Conservation (phyloP, 1,140 invertebrate species). For the Drosophila mayri region DNA sequence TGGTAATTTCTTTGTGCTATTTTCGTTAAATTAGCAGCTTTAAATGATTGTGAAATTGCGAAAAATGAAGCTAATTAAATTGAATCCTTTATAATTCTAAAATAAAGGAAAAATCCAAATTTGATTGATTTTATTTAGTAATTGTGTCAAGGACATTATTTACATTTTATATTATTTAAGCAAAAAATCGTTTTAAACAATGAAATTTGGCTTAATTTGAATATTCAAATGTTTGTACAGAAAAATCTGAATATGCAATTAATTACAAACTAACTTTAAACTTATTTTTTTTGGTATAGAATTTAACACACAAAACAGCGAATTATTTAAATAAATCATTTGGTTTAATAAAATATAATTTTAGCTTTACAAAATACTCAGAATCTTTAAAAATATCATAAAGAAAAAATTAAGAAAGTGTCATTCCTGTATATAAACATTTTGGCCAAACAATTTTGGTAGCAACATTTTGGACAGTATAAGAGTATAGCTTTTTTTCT, state of each 20-base stretch:
- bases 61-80: background rate
- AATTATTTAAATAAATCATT: no score
- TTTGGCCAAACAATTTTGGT: no score
- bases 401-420: background rate
- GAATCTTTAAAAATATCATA: background rate
- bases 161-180: background rate
- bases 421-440: background rate
- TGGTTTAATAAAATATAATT: no score
- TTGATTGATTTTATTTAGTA: background rate
- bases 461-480: slow-evolving; percentile 18
- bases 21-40: background rate
- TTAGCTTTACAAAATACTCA: background rate
- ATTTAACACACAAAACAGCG: no score
- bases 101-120: background rate
- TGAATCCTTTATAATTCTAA: background rate
- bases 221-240: no score
- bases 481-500: slow-evolving; percentile 6
- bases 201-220: no score
- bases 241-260: no score
- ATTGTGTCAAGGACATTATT: background rate
- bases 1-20: slow-evolving; percentile 1
- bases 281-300: no score
- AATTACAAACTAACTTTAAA: no score
- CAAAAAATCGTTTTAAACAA: no score
- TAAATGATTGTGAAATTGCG: background rate